Evolutionary conservation across 2,113 vertebrate genomes (phyloP).

Genomic region (Barbus barbus): DNA sequence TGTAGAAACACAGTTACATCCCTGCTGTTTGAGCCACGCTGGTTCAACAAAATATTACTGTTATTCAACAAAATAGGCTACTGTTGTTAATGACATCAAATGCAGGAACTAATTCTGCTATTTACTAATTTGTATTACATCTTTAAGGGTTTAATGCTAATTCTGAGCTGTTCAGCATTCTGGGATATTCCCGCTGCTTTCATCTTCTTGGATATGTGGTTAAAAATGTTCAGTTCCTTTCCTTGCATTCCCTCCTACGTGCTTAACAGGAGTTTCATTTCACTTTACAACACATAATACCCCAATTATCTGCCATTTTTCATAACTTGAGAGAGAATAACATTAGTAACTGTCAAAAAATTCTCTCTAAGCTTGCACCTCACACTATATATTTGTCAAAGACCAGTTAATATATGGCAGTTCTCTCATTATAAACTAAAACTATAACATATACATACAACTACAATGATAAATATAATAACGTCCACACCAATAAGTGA

Average conservation of each 20-base stretch:
- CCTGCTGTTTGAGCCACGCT: too few species aligned
- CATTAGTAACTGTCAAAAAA: neutral
- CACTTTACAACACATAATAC: neutral
- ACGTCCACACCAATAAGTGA: too few species aligned
- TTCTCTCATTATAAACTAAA: too few species aligned
- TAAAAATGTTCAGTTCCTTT: neutral
- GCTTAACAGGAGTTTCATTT: neutral
- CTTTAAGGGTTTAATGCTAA: neutral
- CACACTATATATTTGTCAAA: neutral
- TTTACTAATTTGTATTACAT: neutral
- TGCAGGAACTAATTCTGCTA: neutral
- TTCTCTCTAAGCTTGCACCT: neutral
- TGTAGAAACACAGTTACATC: too few species aligned
- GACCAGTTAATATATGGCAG: too few species aligned
- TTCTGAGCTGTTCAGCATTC: neutral
- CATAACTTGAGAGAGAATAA: too few species aligned
- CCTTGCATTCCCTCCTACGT: neutral
- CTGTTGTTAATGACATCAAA: too few species aligned
- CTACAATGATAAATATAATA: too few species aligned
- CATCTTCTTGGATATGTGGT: neutral
- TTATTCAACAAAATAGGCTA: too few species aligned
- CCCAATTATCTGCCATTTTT: neutral
- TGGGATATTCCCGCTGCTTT: neutral
- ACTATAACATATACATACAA: too few species aligned
- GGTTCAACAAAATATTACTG: too few species aligned